Percentiles rank a stretch among this genome's conserved stretches.
phyloP scores from a whole-genome alignment of 2,888 invertebrate species.

The Neoaliturus tenellus region DNA sequence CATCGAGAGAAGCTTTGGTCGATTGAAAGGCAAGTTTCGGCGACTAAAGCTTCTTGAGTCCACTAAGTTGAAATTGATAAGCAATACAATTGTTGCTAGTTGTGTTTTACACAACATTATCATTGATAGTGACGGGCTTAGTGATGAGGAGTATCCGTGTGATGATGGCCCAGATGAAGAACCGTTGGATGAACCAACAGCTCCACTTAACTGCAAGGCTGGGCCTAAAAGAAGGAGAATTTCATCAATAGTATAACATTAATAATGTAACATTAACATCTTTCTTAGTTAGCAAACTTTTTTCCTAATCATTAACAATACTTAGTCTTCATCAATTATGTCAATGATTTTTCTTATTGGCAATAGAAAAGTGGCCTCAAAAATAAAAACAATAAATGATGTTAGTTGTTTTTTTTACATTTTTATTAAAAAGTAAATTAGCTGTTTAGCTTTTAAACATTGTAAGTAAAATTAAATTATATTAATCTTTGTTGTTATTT shows the following conservation, averaged over 20 bases:
- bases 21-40: slow-evolving; percentile 23
- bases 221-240: background rate
- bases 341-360: too few species aligned
- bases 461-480: too few species aligned
- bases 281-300: too few species aligned
- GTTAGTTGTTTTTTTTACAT: too few species aligned
- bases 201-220: background rate
- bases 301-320: too few species aligned
- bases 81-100: background rate
- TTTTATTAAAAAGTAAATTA: too few species aligned
- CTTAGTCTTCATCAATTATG: too few species aligned
- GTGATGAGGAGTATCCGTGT: background rate
- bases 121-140: background rate
- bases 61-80: background rate
- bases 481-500: too few species aligned
- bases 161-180: background rate
- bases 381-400: too few species aligned
- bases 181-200: background rate
- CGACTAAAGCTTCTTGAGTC: slow-evolving; percentile 16
- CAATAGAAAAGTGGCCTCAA: too few species aligned
- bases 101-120: slow-evolving; percentile 5
- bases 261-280: background rate
- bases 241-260: background rate
- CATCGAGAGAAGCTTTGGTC: background rate
- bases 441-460: too few species aligned